These are phyloP conservation scores for Philhelius pedissequus DNA, from an alignment of 2,888 invertebrate genomes.

Conservation along the genomic window DNA sequence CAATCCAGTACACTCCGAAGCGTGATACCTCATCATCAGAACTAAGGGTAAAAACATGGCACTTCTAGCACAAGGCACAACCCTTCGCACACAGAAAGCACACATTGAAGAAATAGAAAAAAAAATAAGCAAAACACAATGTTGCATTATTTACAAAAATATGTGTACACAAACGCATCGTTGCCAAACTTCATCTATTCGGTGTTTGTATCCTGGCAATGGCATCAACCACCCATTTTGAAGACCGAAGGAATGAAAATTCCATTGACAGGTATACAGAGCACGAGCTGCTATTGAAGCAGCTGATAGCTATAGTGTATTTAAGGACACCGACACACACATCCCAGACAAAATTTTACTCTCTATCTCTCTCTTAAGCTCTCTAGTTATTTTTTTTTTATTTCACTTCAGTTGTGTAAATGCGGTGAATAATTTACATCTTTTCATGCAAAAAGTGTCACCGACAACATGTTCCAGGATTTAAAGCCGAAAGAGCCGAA, in stretches of 20 bases:
- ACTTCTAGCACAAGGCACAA: conserved; percentile 19
- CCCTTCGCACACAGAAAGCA: conserved; percentile 11
- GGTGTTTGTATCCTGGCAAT: conserved; percentile 28
- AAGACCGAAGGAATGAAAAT: conserved; percentile 31
- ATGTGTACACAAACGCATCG: conserved; percentile 48
- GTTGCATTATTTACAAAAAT: conserved; percentile 67
- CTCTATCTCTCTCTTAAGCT: background rate
- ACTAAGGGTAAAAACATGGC: conserved; percentile 20
- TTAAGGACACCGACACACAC: conserved; percentile 47
- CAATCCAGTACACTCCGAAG: background rate
- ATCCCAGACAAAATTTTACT: conserved; percentile 12
- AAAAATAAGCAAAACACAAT: conserved; percentile 39
- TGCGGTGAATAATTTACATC: conserved; percentile 62
- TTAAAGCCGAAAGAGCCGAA: conserved; percentile 41
- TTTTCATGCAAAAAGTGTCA: conserved; percentile 63
- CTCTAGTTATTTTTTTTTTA: background rate
- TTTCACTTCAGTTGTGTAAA: background rate
- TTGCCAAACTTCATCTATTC: conserved; percentile 65
- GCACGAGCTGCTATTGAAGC: conserved; percentile 16
- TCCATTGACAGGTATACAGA: conserved; percentile 60
- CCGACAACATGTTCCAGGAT: conserved; percentile 56
- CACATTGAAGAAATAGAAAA: background rate
- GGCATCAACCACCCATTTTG: background rate
- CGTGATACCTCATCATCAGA: background rate
- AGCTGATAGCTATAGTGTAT: conserved; percentile 50